Conservation (phyloP, 2,888 invertebrate genomes). For the Schizaphis graminum region DNA sequence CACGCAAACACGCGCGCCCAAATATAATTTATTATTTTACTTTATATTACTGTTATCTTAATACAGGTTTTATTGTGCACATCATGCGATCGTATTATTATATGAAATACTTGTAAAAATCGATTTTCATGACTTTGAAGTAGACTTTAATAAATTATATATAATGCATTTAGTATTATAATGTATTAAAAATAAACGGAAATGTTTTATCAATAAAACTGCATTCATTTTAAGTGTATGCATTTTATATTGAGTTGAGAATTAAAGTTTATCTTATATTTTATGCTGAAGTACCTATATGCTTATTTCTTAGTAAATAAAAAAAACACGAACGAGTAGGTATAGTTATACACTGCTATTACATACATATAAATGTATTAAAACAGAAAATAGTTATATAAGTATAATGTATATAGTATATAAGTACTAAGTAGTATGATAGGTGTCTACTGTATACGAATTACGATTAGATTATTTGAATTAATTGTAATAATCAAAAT, state of each 20-base stretch:
- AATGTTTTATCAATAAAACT: neutral
- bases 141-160: neutral
- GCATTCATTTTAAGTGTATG: neutral
- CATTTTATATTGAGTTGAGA: neutral
- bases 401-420: no score
- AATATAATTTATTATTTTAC: neutral
- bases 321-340: neutral
- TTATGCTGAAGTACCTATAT: neutral
- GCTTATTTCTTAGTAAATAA: neutral
- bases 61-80: slow-evolving; percentile 28
- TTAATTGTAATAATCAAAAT: neutral
- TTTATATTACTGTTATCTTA: slow-evolving; percentile 47
- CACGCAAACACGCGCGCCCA: neutral
- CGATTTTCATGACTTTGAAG: neutral
- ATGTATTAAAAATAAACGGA: neutral
- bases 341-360: neutral
- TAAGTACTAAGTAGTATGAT: neutral
- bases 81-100: slow-evolving; percentile 1
- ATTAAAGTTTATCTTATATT: neutral
- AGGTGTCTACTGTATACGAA: neutral
- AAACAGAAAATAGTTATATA: neutral
- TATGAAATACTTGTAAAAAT: neutral
- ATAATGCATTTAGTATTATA: neutral
- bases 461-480: neutral
- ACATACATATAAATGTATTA: neutral